Base-by-base conservation (phyloP, 2,797 vertebrate genomes). In the Labeo calbasu region DNA sequence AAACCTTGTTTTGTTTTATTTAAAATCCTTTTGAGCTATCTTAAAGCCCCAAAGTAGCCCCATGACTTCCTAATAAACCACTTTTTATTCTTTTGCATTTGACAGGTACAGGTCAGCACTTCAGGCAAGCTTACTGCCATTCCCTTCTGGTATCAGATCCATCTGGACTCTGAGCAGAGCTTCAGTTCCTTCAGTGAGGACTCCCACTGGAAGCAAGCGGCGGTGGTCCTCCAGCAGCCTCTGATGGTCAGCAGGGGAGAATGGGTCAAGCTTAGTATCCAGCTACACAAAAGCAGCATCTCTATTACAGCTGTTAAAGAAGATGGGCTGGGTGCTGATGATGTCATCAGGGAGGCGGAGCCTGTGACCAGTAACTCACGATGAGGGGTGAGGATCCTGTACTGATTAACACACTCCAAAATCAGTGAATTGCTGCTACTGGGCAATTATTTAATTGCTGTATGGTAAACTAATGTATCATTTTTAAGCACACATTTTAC, bases 131-230 rank as follows among this genome's bases (percentile, higher is more conserved):
- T 99, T 83, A 99, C 98, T 0, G 97, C 97, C 2, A 85, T 99
- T 90, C 97, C 98, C n/a, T 99, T 99, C 92, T 99, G 98, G 98
- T 99, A 99, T 91, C 93, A 96, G 63, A 93, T 99, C 81, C 91
- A 95, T 86, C 94, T 99, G 69, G 96, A 98, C 87, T 91, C 95
- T 25, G 96, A 98, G 0, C 93, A 94, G 68, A 92, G 90, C 7
- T 87, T 99, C 89, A 96, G 96, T 88, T 99, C 97, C 19, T 96
- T 97, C 19, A 93, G 92, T 83, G 92, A 94, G 72, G 94, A 92
- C 82, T 99, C 98, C 0, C 98, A 98, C 92, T 99, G 98, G 98
- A 99, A 98, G 90, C 98, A 99, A 91, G 98, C 97, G 0, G 98
- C 97, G 0, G 96, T 95, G 61, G 96, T 99, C 85, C 92, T 99